Evolutionary conservation across 2,797 vertebrate species (phyloP), one percentile per base, ranked within the genome.

Genomic region (Babyrousa celebensis): DNA sequence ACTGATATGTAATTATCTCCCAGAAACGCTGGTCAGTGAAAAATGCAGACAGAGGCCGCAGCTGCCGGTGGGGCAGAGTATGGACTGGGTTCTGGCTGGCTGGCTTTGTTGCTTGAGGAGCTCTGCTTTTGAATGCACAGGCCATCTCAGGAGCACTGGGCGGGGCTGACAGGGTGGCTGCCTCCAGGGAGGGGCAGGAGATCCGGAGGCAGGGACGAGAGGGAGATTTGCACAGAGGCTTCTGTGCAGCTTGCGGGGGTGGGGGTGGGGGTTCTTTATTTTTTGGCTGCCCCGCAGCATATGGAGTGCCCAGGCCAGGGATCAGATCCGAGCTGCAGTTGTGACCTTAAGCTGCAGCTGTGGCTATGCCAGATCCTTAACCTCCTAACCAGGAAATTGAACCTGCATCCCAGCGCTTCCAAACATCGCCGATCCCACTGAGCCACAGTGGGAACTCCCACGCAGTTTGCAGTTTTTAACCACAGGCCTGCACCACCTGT

Each of bases 1-100:
- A 17, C 70, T 12, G 25, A 36, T 54, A 62, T 9, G 21, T 74
- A 65, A 67, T 89, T 91, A 71, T 74, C 48, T 93, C 89, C 75
- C 68, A 29, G 89, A 79, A 96, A 65, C 70, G 58, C 82, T 62
- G 83, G 93, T 12, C 48, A n/a, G 96, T 27, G 74, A 87, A 88
- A 63, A 60, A 48, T 1, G 15, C 40, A 32, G 79, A 84, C 52
- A 63, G 84, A 62, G 32, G 74, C 48, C 5, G 4, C 3, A 36
- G 36, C 43, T 48, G 43, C 70, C 11, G 36, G 62, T 4, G 0
- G 16, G 21, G 36, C 65, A 6, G 65, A 14, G 7, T 18, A 15
- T 14, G 32, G 65, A 29, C 14, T 17, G 60, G 27, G 9, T 43
- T 32, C 54, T 36, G 82, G 32, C 20, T 36, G 82, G 32, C 20